These are phyloP conservation scores for Chelon labrosus DNA, from an alignment of 2,797 vertebrate species.

Conservation along the genomic window DNA sequence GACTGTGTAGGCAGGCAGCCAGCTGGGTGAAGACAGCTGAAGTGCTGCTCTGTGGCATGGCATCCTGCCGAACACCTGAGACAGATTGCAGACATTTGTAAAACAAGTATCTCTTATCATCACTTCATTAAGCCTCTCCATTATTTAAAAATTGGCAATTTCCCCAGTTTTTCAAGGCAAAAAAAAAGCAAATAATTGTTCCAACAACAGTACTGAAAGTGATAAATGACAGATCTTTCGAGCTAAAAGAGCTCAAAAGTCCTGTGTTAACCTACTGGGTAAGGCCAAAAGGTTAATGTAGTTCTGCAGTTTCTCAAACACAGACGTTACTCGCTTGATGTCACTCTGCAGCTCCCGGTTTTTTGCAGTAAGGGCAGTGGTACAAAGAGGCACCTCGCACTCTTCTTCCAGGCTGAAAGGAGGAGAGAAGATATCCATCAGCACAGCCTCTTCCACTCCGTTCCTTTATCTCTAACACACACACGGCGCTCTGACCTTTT, in stretches of 20 bases:
- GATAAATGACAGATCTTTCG: neutral
- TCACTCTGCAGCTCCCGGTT: constrained; percentile 92
- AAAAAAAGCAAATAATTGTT: neutral
- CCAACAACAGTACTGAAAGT: neutral
- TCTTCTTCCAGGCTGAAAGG: constrained; percentile 94
- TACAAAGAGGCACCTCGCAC: constrained; percentile 92
- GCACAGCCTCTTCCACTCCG: constrained; percentile 18
- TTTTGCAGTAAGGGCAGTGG: constrained; percentile 87
- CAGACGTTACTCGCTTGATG: constrained; percentile 89
- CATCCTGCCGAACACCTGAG: constrained; percentile 91
- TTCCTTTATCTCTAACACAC: constrained; percentile 7
- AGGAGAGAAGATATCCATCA: constrained; percentile 33
- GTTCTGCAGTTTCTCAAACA: constrained; percentile 93
- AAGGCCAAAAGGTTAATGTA: constrained; percentile 92
- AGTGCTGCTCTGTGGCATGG: constrained; percentile 90
- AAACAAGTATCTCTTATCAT: constrained; percentile 11
- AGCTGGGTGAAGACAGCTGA: constrained; percentile 92
- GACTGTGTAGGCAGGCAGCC: constrained; percentile 90
- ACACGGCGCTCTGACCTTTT: constrained; percentile 89
- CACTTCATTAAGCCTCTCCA: constrained; percentile 6
- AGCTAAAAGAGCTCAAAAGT: neutral
- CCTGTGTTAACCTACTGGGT: constrained; percentile 89
- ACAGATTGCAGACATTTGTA: constrained; percentile 35
- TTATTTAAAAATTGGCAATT: neutral
- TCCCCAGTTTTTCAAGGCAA: neutral